Base-by-base conservation (phyloP, 2,797 vertebrate genomes). In the Hephaestus fuliginosus region DNA sequence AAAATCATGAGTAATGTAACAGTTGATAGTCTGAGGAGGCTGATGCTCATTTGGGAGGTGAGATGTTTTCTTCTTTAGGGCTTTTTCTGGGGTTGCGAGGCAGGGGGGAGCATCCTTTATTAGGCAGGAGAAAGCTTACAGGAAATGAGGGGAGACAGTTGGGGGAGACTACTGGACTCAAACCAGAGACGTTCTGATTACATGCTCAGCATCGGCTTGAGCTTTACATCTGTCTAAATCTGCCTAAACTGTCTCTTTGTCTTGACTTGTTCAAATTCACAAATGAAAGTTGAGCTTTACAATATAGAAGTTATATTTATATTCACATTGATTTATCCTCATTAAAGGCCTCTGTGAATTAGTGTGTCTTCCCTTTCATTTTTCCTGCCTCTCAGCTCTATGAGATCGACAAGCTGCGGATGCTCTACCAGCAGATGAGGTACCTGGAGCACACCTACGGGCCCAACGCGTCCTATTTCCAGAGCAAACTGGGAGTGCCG, bases 361-460 rank as follows among this genome's bases (percentile, higher is more conserved):
- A n/a, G 11, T 36, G 46, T n/a, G 25, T 52, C 33, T 51, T 14
- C 0, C 12, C 18, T 53, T 20, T 49, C 18, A 1, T 76, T 14
- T 44, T 9, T 3, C 22, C 13, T 20, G 0, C n/a, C 44, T 70
- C 56, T 81, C 89, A 96, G 96, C 83, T 96, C 49, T 96, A 96
- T 52, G 96, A 96, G 87, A 96, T 96, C 2, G 96, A 96, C 90
- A 93, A 91, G 84, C 94, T 96, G 88, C 86, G 96, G 80, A 95
- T 96, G 92, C 85, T 95, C 74, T 96, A 96, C 92, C 95, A 96
- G 90, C 95, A 96, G 90, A 96, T 96, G 96, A 88, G 96, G 22
- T 88, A 92, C 62, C 89, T 96, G 76, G 96, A 96, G 69, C 83
- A 96, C 1, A 77, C 92, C 10, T 93, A 96, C 1, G 96, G 96